Base-by-base conservation (phyloP, 2,888 invertebrate species). In the Caenorhabditis angaria region DNA sequence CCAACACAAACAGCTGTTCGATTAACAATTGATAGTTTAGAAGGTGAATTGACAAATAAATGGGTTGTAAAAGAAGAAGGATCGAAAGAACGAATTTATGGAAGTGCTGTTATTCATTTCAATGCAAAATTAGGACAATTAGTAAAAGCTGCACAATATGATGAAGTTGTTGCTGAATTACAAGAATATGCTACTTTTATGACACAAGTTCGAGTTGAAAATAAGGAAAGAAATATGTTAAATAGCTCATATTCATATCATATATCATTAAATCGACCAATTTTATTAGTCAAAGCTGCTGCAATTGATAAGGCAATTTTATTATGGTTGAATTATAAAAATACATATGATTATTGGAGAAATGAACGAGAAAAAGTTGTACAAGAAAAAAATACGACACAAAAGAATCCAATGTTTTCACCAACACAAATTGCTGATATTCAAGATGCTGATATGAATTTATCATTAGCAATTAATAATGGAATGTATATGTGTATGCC, bases 301-400 rank as follows among this genome's bases (percentile, higher is more conserved):
- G 97, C 99, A 10, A 93, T 99, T 62, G 99, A 99, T 89, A 95
- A 95, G 90, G 76, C 74, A 6, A 95, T 99, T 80, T 91, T 99
- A 24, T 95, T 99, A 56, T 99, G 99, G 97, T 90, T 99, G 77
- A 97, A 99, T 90, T 99, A 99, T 88, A 97, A 97, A 90, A 97
- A 97, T 89, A 97, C 97, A 0, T 97, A 97, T 88, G 97, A 99
- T 88, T 97, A 97, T 89, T 99, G 97, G 97, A 94, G 94, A 82
- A 96, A 96, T 88, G 97, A 97, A 61, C 27, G 71, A 35, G 69
- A 73, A 14, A 68, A 73, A 29, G 73, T 73, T 8, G 61, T 60
- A 22, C 29, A 55, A 14, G 27, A 65, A 22, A 68, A 67, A 51
- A 65, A 67, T 8, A 61, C 64, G 32, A 68, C 64, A 28, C 57